Evolutionary conservation across 1,140 invertebrate genomes (phyloP).

Genomic region (Cataglyphis hispanica): DNA sequence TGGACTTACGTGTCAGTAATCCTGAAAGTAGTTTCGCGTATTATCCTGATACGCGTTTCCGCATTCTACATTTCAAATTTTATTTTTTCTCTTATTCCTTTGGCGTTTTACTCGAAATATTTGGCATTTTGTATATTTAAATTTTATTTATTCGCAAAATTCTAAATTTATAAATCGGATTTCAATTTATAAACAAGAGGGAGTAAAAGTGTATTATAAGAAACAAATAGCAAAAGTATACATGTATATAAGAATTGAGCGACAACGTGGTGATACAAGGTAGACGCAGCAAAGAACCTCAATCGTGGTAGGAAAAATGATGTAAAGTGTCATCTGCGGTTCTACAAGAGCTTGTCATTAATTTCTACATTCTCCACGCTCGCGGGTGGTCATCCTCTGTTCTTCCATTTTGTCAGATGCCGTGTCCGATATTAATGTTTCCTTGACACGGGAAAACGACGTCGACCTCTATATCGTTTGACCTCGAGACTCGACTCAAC

Average conservation of each 20-base stretch:
- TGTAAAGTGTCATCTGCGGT: slow-evolving; percentile 68
- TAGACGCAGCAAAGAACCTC: background rate
- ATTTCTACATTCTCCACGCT: slow-evolving; percentile 78
- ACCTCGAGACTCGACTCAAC: slow-evolving; percentile 23
- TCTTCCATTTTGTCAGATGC: slow-evolving; percentile 65
- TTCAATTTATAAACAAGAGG: background rate
- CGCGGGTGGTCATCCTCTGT: slow-evolving; percentile 76
- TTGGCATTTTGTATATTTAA: background rate
- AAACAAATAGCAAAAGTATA: too few species aligned
- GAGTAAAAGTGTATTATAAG: background rate
- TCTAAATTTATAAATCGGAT: background rate
- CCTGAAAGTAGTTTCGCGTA: slow-evolving; percentile 58
- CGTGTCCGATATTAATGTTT: slow-evolving; percentile 73
- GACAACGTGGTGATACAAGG: background rate
- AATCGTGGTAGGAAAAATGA: background rate
- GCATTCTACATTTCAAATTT: slow-evolving; percentile 66
- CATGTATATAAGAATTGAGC: background rate
- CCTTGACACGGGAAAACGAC: slow-evolving; percentile 71
- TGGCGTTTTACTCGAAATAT: background rate
- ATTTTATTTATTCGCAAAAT: slow-evolving; percentile 5
- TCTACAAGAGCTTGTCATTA: slow-evolving; percentile 74
- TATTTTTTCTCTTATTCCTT: slow-evolving; percentile 51
- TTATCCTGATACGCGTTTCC: slow-evolving; percentile 78
- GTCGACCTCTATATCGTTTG: slow-evolving; percentile 46
- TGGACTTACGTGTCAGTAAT: slow-evolving; percentile 46